Evolutionary conservation across 2,888 invertebrate species (phyloP), one percentile per base, ranked within the genome.

Genomic region (Euplexia lucipara): DNA sequence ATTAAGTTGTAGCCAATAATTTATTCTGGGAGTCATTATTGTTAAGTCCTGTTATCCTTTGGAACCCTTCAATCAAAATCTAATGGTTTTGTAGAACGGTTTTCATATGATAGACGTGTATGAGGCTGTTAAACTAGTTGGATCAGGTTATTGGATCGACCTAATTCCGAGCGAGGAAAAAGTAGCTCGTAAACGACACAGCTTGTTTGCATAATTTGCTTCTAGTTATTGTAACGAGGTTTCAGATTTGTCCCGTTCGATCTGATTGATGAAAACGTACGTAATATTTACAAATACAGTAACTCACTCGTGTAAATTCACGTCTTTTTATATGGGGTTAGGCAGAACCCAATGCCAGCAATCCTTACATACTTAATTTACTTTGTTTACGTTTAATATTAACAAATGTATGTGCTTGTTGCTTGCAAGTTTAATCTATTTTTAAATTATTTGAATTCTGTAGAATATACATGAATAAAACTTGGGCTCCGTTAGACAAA

Each of bases 1-100:
- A 85, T 84, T 80, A 81, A 73, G 56, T 70, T 63, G 60, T 54
- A 45, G 34, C 58, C 52, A 52, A 75, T 78, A 41, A 75, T 77
- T 74, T 74, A 75, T 78, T 75, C 54, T 47, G 32, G 22, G 34
- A 62, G 51, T 60, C 61, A 62, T 74, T 62, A 74, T 62, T 72
- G 72, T 51, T 30, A 49, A 22, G 35, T 30, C 3, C 16, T 53
- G 47, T 30, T 34, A 35, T 57, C 41, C 26, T 64, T 41, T 18
- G 41, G 18, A 34, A 18, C 30, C 18, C 39, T 72, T 54, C 73
- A 78, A 75, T 75, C 74, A 72, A 44, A 56, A 44, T 52, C 6
- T 12, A 61, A 78, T 62, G 37, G 52, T 59, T 34, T 47, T 42
- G 16, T 53, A 41, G 41, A 56, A 30, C 2, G 16, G 16, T 32